A percentile compares a stretch with the other conserved stretches of the same genome.
phyloP scores from a whole-genome alignment of 2,888 invertebrate species.

The Tenthredo notha region DNA sequence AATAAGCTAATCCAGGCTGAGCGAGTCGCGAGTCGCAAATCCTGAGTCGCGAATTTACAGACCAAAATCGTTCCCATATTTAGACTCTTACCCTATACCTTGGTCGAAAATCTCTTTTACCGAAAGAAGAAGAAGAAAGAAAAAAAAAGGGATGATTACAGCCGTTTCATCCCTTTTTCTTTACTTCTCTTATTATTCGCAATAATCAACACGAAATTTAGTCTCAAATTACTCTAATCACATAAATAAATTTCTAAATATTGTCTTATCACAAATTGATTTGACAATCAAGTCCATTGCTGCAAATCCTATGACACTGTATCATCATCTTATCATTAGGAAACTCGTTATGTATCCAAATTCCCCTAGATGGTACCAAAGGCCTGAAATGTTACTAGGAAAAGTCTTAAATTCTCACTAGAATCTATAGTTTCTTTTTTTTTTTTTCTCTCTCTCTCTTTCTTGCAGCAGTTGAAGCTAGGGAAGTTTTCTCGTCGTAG shows the following conservation, averaged over 20 bases:
- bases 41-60: slow-evolving; percentile 1
- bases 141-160: slow-evolving; percentile 13
- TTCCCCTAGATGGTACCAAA: neutral
- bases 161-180: neutral
- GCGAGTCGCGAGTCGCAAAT: slow-evolving; percentile 41
- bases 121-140: too few relatives aligned
- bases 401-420: neutral
- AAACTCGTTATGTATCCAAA: too few relatives aligned
- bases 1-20: slow-evolving; percentile 69
- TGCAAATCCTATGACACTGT: neutral
- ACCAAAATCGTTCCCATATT: slow-evolving; percentile 5
- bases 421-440: neutral
- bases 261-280: neutral
- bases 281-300: neutral
- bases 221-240: neutral
- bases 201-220: neutral
- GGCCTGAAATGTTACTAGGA: too few relatives aligned
- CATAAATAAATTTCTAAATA: neutral
- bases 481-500: neutral
- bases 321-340: neutral
- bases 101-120: neutral
- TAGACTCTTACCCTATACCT: slow-evolving; percentile 10
- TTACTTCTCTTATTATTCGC: neutral
- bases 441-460: neutral
- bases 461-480: neutral